Base-by-base conservation (phyloP, 1,140 invertebrate genomes). In the Musca vetustissima region DNA sequence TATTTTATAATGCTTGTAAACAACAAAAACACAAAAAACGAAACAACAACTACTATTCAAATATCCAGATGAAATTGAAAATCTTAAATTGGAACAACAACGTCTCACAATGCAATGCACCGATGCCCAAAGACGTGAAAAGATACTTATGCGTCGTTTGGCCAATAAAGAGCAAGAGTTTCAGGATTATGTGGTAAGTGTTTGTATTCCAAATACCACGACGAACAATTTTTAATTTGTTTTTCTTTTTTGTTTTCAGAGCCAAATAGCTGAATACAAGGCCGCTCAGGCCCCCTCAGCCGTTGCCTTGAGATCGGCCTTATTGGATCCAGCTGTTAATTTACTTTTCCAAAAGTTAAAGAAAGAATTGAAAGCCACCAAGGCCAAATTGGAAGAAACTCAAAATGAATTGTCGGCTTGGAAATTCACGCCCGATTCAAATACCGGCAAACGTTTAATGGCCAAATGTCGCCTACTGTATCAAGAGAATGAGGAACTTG, bases 351-450 rank as follows among this genome's bases (percentile, higher is more conserved):
- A 97, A 83, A 90, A 91, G 82, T 88, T 99, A 80, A 90, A 94
- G 72, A 92, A 95, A 83, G 96, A 98, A 85, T 85, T 98, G 69
- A 91, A 94, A 67, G 89, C 91, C 49, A 93, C 93, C 11, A 95
- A 94, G 84, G 90, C 93, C 49, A 93, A 93, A 84, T 86, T 98
- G 68, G 96, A 98, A 84, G 96, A 98, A 85, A 98, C 95, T 24
- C 96, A 98, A 85, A 98, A 97, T 85, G 97, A 98, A 88, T 85
- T 98, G 24, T 94, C 93, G 70, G 97, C 97, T 1, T 99, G 97
- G 97, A 99, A 98, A 84, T 99, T 99, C 81, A 98, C 96, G 19
- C 95, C 97, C 32, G 97, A 99, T 84, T 98, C 95, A 71, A 95
- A 98, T 86, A 98, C 96, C 47, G 97, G 97, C 19, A 98, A 98